Evolutionary conservation across 2,888 invertebrate genomes (phyloP).

Genomic region (Arctia plantaginis): DNA sequence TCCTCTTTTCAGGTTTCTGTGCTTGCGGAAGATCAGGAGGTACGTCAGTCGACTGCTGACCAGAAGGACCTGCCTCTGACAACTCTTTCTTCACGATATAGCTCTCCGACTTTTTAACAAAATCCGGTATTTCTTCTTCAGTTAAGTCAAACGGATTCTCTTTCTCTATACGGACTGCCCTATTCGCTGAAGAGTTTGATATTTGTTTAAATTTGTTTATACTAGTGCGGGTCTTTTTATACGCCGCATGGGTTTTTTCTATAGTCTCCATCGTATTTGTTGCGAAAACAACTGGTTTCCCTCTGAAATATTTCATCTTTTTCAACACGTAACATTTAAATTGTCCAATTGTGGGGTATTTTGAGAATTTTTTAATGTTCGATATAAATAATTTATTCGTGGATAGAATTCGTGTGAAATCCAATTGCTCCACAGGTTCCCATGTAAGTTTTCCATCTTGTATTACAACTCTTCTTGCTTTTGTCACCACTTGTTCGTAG

Average conservation of each 20-base stretch:
- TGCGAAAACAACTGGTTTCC: slow-evolving; percentile 12
- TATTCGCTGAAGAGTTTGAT: background rate
- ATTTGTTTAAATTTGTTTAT: background rate
- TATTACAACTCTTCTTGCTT: background rate
- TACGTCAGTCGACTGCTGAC: background rate
- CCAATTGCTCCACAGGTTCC: slow-evolving; percentile 7
- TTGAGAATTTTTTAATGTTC: slow-evolving; percentile 1
- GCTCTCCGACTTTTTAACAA: background rate
- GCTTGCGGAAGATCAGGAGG: background rate
- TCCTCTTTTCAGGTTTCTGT: background rate
- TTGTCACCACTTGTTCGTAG: slow-evolving; percentile 8
- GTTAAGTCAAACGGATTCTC: slow-evolving; percentile 9
- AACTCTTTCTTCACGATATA: background rate
- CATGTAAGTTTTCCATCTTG: background rate
- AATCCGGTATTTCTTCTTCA: slow-evolving; percentile 3
- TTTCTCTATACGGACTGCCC: slow-evolving; percentile 1
- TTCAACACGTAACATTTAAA: slow-evolving; percentile 8
- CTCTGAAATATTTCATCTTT: slow-evolving; percentile 9
- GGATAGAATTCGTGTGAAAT: slow-evolving; percentile 12
- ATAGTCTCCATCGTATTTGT: background rate
- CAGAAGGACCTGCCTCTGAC: background rate
- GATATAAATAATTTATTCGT: slow-evolving; percentile 10
- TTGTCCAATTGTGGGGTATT: background rate
- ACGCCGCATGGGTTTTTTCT: background rate
- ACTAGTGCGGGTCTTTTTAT: background rate